Base-by-base conservation (phyloP, 2,113 vertebrate genomes). In the Semnopithecus entellus region DNA sequence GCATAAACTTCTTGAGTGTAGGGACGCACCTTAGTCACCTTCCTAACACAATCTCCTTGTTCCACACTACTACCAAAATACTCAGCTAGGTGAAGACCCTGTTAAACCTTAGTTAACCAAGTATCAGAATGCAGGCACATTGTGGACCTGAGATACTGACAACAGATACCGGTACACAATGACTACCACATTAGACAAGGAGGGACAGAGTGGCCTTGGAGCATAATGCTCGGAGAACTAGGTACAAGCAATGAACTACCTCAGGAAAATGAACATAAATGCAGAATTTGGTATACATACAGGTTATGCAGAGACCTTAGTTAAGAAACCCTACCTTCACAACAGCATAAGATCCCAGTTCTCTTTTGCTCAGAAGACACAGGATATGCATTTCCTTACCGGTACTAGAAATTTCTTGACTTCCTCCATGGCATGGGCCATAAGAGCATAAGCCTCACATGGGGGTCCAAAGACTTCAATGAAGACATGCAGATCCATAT, bases 401-500 rank as follows among this genome's bases (percentile, higher is more conserved):
- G 99, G 99, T 88, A 99, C 99, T 0, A 99, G 99, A 98, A 99
- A 99, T 95, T 99, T 99, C 98, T 99, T 99, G 95, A 99, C 99
- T 95, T 99, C 99, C 14, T 99, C 99, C 99, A 99, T 99, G 52
- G 99, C 99, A 27, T 99, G 99, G 91, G 99, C 99, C 99, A 99
- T 99, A 43, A 99, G 99, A 94, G 99, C 98, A 72, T 99, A 99
- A 2, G 99, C 99, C 90, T 99, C 99, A 27, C 99, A 99, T 0
- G 99, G 99, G 12, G 99, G 99, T 7, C 99, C 99, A 23, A 99
- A 99, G 0, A 99, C 99, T 96, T 99, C 99, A 85, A 99, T 99
- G 97, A 99, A 99, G 7, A 99, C 99, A 76, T 99, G 99, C 87
- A 99, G 94, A 64, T 99, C 99, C 99, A 99, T 99, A 72, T 99